phyloP scores from a whole-genome alignment of 92 coral and sea anemone species.

The Phenganax stokvisi region DNA sequence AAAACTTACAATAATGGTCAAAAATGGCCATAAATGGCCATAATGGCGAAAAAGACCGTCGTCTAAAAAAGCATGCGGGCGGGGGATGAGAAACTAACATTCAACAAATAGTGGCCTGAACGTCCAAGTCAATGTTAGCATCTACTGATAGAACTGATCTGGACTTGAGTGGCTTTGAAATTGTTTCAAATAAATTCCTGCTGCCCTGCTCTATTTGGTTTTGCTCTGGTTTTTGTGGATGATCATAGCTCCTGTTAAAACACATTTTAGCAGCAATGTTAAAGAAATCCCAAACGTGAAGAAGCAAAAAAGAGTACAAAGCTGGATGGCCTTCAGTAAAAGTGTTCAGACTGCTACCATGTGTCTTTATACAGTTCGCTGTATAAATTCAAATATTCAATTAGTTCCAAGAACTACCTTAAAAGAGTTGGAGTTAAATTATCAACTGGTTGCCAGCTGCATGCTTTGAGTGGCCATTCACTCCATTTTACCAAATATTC shows the following conservation, averaged over 20 bases:
- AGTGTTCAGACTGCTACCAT: neutral
- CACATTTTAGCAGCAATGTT: constrained; percentile 1
- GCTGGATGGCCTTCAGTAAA: neutral
- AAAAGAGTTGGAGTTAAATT: constrained; percentile 1
- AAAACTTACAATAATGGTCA: constrained; percentile 34
- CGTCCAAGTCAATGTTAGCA: constrained; percentile 46
- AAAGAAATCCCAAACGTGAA: neutral
- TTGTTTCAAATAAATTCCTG: constrained; percentile 46
- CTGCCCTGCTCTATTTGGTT: constrained; percentile 50
- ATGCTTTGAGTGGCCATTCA: constrained; percentile 17
- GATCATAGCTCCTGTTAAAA: constrained; percentile 46
- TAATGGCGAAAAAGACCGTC: constrained; percentile 9
- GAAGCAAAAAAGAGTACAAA: constrained; percentile 1
- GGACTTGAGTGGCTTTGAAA: constrained; percentile 38
- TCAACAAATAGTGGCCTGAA: constrained; percentile 42
- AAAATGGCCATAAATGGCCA: constrained; percentile 36
- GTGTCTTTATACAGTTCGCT: neutral
- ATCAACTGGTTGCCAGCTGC: constrained; percentile 17
- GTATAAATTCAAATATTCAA: neutral
- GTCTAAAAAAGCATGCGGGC: constrained; percentile 30
- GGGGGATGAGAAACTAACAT: constrained; percentile 41
- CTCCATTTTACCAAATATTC: constrained; percentile 17
- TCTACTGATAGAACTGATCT: constrained; percentile 36
- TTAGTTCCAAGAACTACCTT: neutral
- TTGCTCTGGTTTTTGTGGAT: constrained; percentile 46